A percentile compares a stretch with the other conserved stretches of the same genome.
phyloP scores from a whole-genome alignment of 1,140 invertebrate genomes.

The Pectinophora gossypiella region DNA sequence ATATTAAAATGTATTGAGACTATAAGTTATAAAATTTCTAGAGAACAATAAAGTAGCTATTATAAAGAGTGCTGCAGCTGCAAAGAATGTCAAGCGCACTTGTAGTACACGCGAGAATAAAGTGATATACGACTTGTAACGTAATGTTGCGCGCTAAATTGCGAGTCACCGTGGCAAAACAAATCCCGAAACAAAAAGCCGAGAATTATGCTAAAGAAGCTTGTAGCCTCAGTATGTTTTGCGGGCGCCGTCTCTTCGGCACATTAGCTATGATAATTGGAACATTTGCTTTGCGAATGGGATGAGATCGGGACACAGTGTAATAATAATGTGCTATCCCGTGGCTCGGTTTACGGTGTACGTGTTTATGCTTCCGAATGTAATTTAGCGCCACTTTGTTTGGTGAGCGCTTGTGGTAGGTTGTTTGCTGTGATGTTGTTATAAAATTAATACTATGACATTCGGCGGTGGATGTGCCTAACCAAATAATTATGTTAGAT shows the following conservation, averaged over 20 bases:
- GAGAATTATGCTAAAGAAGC: conserved; percentile 23
- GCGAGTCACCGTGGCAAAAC: not conserved
- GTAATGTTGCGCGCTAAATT: not conserved
- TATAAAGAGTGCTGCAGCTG: not conserved
- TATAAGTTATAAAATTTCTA: not conserved
- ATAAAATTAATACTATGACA: too few relatives aligned
- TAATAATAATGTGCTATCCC: conserved; percentile 39
- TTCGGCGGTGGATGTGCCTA: too few relatives aligned
- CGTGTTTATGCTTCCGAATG: conserved; percentile 26
- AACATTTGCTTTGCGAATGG: conserved; percentile 58
- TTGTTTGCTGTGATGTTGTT: too few relatives aligned
- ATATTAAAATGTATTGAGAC: too few relatives aligned
- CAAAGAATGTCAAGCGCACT: not conserved
- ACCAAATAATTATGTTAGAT: too few relatives aligned
- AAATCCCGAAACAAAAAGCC: not conserved
- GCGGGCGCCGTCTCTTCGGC: conserved; percentile 33
- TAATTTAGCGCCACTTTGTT: conserved; percentile 22
- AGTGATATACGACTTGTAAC: not conserved
- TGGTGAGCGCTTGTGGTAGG: not conserved
- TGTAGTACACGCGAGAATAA: not conserved
- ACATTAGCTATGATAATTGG: conserved; percentile 68
- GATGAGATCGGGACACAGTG: conserved; percentile 34
- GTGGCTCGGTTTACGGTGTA: conserved; percentile 20
- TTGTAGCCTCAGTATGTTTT: conserved; percentile 23
- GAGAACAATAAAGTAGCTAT: not conserved